Conservation (phyloP, 1,140 invertebrate species). For the Laodelphax striatellus region DNA sequence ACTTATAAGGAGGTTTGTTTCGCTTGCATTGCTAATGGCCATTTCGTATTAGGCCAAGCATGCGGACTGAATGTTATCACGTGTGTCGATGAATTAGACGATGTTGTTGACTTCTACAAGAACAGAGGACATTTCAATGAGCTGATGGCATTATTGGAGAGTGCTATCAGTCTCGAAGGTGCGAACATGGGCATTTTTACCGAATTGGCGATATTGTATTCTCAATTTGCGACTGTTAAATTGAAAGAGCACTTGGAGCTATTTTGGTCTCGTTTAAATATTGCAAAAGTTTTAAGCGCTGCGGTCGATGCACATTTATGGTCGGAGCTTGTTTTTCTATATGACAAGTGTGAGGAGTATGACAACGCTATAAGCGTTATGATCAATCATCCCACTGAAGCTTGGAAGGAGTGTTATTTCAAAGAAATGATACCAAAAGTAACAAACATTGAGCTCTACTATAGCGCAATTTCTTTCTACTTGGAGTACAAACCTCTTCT, state of each 20-base stretch:
- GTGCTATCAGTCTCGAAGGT: slow-evolving; percentile 88
- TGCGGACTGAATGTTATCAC: slow-evolving; percentile 98
- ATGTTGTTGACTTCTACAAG: slow-evolving; percentile 97
- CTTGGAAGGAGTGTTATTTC: slow-evolving; percentile 98
- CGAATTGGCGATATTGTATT: slow-evolving; percentile 96
- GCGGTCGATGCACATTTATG: slow-evolving; percentile 97
- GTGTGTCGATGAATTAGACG: slow-evolving; percentile 96
- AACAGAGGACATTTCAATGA: slow-evolving; percentile 95
- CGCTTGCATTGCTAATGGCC: slow-evolving; percentile 94
- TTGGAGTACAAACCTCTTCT: slow-evolving; percentile 94
- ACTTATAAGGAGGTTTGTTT: slow-evolving; percentile 99
- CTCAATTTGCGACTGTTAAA: slow-evolving; percentile 96
- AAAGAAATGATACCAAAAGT: slow-evolving; percentile 98
- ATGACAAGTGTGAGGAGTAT: slow-evolving; percentile 99
- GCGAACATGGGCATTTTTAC: slow-evolving; percentile 99
- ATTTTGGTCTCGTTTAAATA: slow-evolving; percentile 99
- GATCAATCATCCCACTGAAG: slow-evolving; percentile 98
- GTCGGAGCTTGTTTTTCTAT: slow-evolving; percentile 97
- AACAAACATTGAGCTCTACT: slow-evolving; percentile 98
- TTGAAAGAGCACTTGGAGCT: slow-evolving; percentile 98
- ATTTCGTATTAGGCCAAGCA: slow-evolving; percentile 97
- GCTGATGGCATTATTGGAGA: slow-evolving; percentile 89
- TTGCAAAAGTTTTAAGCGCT: slow-evolving; percentile 93
- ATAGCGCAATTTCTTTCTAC: slow-evolving; percentile 98
- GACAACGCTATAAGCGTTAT: slow-evolving; percentile 98